Conservation (phyloP, 2,797 vertebrate genomes). For the Centropyge bicolor region DNA sequence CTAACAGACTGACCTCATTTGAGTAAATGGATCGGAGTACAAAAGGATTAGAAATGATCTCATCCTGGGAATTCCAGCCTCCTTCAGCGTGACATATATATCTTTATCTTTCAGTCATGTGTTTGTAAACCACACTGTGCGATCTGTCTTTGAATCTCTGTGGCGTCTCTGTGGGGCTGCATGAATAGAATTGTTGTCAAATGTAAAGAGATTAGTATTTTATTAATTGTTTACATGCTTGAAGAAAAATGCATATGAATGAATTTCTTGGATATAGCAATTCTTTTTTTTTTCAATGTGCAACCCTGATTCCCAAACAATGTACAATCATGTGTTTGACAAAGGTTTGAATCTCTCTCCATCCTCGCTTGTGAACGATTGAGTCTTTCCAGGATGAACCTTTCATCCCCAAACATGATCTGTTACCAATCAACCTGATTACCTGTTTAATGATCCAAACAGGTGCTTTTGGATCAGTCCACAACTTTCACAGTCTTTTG, state of each 20-base stretch:
- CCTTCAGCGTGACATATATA: constrained; percentile 18
- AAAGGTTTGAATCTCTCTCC: too few relatives aligned
- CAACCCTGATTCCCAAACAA: too few relatives aligned
- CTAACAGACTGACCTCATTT: constrained; percentile 38
- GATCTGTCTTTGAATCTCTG: constrained; percentile 2
- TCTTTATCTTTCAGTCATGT: constrained; percentile 21
- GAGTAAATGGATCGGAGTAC: constrained; percentile 16
- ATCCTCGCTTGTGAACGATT: too few relatives aligned
- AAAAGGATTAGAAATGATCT: constrained; percentile 32
- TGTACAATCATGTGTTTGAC: too few relatives aligned
- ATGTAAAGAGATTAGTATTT: constrained; percentile 34
- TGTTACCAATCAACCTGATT: too few relatives aligned
- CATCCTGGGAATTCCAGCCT: constrained; percentile 27
- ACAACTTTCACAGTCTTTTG: too few relatives aligned
- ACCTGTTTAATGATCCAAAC: too few relatives aligned
- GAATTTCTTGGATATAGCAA: too few relatives aligned
- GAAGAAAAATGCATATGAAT: constrained; percentile 13
- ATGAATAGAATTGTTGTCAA: not conserved
- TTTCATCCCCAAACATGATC: too few relatives aligned
- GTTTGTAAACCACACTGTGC: not conserved
- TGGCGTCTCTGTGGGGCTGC: constrained; percentile 5
- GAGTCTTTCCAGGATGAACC: too few relatives aligned
- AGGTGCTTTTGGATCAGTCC: too few relatives aligned
- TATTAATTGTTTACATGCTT: constrained; percentile 11
- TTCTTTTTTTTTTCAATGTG: not conserved